Conservation (phyloP, 2,797 vertebrate species). For the Distichodus sexfasciatus region DNA sequence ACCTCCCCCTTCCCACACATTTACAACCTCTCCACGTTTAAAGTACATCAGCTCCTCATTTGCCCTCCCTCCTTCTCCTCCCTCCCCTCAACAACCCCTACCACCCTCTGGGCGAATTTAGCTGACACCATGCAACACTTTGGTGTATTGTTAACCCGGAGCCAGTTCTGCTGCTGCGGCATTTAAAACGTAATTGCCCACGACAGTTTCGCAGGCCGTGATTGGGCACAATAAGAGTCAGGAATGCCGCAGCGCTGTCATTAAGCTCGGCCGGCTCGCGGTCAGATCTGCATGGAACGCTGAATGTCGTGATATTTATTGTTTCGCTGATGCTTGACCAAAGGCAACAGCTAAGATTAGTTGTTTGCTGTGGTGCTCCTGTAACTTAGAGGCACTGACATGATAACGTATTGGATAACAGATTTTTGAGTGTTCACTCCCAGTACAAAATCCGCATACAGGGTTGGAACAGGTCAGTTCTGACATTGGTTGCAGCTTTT, state of each 20-base stretch:
- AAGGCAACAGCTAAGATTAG: too few species aligned
- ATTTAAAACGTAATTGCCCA: conserved; percentile 72
- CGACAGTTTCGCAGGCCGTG: conserved; percentile 56
- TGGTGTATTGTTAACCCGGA: conserved; percentile 77
- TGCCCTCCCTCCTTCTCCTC: conserved; percentile 26
- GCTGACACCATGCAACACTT: conserved; percentile 68
- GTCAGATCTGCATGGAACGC: neutral
- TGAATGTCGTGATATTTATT: conserved; percentile 31
- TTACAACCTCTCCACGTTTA: conserved; percentile 40
- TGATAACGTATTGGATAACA: too few species aligned
- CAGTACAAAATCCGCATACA: too few species aligned
- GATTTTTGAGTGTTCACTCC: too few species aligned
- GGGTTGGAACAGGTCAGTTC: too few species aligned
- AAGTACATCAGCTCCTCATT: conserved; percentile 42
- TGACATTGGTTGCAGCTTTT: neutral
- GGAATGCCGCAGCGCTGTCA: conserved; percentile 21
- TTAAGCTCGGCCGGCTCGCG: conserved; percentile 24
- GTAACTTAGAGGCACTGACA: too few species aligned
- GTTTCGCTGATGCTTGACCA: neutral
- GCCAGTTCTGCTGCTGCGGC: conserved; percentile 72
- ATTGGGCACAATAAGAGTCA: conserved; percentile 35
- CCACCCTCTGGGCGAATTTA: conserved; percentile 56
- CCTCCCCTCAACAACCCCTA: conserved; percentile 29
- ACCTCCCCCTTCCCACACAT: conserved; percentile 1
- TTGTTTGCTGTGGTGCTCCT: too few species aligned